Evolutionary conservation across 2,888 invertebrate genomes (phyloP).

Genomic region (Onchidella celtica): DNA sequence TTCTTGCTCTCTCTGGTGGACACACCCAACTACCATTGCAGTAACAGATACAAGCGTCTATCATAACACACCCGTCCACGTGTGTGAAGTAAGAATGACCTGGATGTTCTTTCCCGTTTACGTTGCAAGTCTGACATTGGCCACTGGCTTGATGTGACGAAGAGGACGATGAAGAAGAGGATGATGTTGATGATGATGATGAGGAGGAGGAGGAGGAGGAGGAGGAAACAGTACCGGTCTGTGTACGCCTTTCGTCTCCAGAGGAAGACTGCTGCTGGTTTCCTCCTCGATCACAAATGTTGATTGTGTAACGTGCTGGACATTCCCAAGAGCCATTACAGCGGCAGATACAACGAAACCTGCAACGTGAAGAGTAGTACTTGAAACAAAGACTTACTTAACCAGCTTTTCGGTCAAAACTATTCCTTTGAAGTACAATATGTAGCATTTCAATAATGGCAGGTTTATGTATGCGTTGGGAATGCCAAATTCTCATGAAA

Average conservation of each 20-base stretch:
- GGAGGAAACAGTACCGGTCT: neutral
- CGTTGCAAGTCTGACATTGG: constrained; percentile 31
- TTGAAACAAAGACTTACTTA: too few species aligned
- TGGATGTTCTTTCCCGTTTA: constrained; percentile 44
- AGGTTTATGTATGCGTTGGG: too few species aligned
- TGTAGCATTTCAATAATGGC: too few species aligned
- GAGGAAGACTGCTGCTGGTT: neutral
- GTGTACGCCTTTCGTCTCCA: neutral
- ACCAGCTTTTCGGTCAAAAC: too few species aligned
- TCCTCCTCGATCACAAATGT: constrained; percentile 55
- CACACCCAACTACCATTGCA: constrained; percentile 73
- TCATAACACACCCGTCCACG: constrained; percentile 65
- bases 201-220: constrained; percentile 11
- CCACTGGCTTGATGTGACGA: neutral
- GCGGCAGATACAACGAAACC: constrained; percentile 54
- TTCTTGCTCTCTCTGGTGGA: constrained; percentile 60
- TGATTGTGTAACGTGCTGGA: constrained; percentile 61
- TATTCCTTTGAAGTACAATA: too few species aligned
- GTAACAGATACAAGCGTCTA: constrained; percentile 64
- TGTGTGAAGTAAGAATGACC: constrained; percentile 67
- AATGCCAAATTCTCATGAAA: too few species aligned
- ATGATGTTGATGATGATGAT: neutral
- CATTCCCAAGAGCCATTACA: constrained; percentile 70
- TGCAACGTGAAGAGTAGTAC: constrained; percentile 22
- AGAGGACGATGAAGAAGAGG: constrained; percentile 19